Conservation (phyloP, 1,140 invertebrate genomes). For the Pararge aegeria region DNA sequence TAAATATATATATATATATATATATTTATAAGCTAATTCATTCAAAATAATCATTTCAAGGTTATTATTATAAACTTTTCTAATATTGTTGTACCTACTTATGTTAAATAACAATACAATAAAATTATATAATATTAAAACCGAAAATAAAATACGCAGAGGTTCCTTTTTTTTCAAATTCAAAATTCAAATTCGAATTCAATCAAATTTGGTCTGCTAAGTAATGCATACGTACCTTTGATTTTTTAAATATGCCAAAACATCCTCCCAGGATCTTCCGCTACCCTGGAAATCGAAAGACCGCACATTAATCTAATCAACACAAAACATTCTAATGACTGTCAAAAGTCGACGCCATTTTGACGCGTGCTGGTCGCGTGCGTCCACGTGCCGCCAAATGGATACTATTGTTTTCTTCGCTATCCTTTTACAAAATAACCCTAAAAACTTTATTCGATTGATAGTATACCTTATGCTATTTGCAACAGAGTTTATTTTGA, state of each 20-base stretch:
- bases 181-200: too few species aligned
- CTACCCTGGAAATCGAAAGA: constrained; percentile 37
- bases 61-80: too few species aligned
- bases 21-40: too few species aligned
- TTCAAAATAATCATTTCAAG: too few species aligned
- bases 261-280: constrained; percentile 3
- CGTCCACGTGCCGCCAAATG: constrained; percentile 58
- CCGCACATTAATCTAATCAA: constrained; percentile 76
- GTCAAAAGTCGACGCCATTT: constrained; percentile 50
- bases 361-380: constrained; percentile 52
- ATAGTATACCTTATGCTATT: not conserved
- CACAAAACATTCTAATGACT: constrained; percentile 73
- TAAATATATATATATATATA: too few species aligned
- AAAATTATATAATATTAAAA: too few species aligned
- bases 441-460: not conserved
- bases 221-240: too few species aligned
- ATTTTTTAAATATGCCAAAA: not conserved
- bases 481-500: not conserved
- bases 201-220: too few species aligned
- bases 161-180: too few species aligned
- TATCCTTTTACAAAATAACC: constrained; percentile 43
- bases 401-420: constrained; percentile 56
- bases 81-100: too few species aligned
- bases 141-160: too few species aligned
- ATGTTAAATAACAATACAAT: too few species aligned